phyloP scores from a whole-genome alignment of 2,113 vertebrate genomes.

The Fukomys damarensis region DNA sequence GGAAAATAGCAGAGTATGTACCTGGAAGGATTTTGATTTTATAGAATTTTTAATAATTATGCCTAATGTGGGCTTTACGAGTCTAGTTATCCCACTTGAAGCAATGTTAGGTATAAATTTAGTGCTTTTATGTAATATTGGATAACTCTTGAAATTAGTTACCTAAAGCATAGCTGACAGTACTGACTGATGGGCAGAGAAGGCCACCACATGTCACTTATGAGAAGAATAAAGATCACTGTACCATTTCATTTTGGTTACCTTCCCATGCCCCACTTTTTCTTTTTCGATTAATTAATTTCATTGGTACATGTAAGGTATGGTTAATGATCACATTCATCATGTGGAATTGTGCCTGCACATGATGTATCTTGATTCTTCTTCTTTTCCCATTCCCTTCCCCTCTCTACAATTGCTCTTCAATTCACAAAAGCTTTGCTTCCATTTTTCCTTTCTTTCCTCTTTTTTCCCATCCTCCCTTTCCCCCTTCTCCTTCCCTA shows the following conservation, averaged over 20 bases:
- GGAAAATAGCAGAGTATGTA: background rate
- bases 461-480: background rate
- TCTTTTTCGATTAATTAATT: background rate
- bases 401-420: background rate
- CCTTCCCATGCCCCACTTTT: background rate
- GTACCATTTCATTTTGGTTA: background rate
- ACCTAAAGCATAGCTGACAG: background rate
- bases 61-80: background rate
- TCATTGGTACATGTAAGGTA: background rate
- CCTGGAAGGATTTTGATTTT: slow-evolving; percentile 28
- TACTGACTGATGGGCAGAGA: background rate
- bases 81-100: background rate
- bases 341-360: background rate
- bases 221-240: background rate
- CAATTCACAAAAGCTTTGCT: background rate
- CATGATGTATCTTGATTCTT: background rate
- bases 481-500: background rate
- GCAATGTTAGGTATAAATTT: background rate
- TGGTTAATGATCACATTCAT: background rate
- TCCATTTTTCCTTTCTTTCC: background rate
- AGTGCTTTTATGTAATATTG: background rate
- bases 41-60: background rate
- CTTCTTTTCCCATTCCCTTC: background rate
- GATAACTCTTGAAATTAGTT: slow-evolving; percentile 22
- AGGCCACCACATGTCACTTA: background rate